Base-by-base conservation (phyloP, 2,888 invertebrate species). In the Epinotia demarniana region DNA sequence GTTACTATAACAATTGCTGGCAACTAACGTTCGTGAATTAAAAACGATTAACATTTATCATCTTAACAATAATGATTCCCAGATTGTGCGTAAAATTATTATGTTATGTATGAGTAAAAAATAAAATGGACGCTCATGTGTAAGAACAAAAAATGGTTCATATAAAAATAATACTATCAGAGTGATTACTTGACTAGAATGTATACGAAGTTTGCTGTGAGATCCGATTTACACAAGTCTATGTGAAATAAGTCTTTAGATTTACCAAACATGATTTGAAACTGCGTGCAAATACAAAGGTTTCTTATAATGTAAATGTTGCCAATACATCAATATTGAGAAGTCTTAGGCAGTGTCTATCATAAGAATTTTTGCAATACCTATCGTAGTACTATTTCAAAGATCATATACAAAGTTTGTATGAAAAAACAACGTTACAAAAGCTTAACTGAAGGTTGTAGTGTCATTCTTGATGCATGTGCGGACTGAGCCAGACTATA, bases 141-240 rank as follows among this genome's bases (percentile, higher is more conserved):
- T 58, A 69, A 49, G 58, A 73, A 74, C 16, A 55, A 72, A 70
- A 74, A 46, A 69, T 9, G 67, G 62, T 43, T 63, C 19, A 60
- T 66, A 66, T 60, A 75, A 75, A 66, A 75, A 75, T 75, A 75
- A 75, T 75, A 75, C 75, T 75, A 75, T 71, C 60, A 60, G 39
- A 43, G 58, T 64, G 69, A 58, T 61, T 62, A 39, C 43, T 64
- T 75, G 75, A 75, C 75, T 75, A 75, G 75, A 75, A 74, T n/a
- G 70, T 66, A 60, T 66, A 64, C 60, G 43, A 70, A 64, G 70
- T 27, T 53, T 67, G 33, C n/a, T n/a, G 53, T 71, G 75, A 75
- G 70, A 64, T 75, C 64, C 60, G 64, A 64, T 64, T 57, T 53
- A 60, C 46, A 69, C 46, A 55, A 27, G 16, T 53, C n/a, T 53